These are phyloP conservation scores for Bubalus kerabau DNA, from an alignment of 2,113 vertebrate species.

Conservation along the genomic window DNA sequence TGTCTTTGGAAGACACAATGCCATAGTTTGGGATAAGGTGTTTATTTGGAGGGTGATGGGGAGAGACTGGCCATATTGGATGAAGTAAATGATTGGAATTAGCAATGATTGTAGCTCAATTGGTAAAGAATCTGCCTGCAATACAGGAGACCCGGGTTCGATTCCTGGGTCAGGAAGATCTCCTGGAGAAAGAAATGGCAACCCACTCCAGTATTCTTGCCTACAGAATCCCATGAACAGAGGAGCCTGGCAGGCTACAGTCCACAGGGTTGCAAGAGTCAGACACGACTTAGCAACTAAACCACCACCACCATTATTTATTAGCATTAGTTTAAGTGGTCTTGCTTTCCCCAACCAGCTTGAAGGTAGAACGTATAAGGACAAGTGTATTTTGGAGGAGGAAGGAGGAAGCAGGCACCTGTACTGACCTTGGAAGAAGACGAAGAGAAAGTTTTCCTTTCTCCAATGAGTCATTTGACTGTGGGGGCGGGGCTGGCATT, in stretches of 20 bases:
- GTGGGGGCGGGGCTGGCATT: accelerated
- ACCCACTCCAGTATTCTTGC: not conserved
- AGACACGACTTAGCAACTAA: not conserved
- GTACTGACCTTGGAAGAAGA: not conserved
- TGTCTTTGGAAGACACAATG: accelerated
- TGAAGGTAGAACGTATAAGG: accelerated
- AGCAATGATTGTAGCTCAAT: not conserved
- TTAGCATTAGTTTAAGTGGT: accelerated
- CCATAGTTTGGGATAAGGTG: not conserved
- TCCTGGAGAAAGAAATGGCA: not conserved
- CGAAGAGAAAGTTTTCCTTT: accelerated
- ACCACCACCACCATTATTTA: not conserved
- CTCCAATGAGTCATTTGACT: accelerated
- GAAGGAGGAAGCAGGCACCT: accelerated
- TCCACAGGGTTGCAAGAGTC: not conserved
- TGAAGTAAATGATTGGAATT: not conserved
- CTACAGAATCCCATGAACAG: not conserved
- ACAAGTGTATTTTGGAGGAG: accelerated
- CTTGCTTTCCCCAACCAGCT: not conserved
- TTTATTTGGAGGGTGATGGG: too few species aligned
- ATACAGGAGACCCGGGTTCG: not conserved
- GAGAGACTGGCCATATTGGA: not conserved
- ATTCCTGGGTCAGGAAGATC: not conserved
- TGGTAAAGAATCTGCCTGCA: not conserved
- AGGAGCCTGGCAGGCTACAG: not conserved